These are phyloP conservation scores for Branchellion lobata DNA, from an alignment of 2,888 invertebrate species.

Conservation along the genomic window DNA sequence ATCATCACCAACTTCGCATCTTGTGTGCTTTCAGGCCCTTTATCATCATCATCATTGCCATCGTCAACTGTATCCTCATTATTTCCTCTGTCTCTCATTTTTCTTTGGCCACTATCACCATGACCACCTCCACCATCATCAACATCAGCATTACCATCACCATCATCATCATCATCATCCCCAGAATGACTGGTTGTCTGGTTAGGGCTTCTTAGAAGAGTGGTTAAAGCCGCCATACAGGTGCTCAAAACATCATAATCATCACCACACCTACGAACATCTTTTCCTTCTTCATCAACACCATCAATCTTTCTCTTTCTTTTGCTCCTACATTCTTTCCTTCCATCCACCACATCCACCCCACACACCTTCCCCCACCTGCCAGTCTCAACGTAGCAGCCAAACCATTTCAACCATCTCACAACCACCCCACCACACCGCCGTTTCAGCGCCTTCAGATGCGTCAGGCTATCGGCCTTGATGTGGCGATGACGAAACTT, in stretches of 20 bases:
- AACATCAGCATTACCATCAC: not conserved
- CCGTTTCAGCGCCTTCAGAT: not conserved
- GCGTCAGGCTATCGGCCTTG: not conserved
- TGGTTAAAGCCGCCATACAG: not conserved
- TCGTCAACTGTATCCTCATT: not conserved
- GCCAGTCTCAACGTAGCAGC: no score
- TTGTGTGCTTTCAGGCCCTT: not conserved
- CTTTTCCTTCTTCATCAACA: not conserved
- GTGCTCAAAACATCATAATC: no score
- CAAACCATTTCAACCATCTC: no score
- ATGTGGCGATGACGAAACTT: no score
- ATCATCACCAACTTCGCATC: constrained; percentile 11
- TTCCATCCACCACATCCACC: not conserved
- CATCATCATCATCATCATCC: not conserved
- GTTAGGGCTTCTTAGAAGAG: not conserved
- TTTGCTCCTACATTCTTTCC: not conserved
- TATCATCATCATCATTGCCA: constrained; percentile 11
- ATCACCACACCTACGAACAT: not conserved
- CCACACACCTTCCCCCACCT: no score
- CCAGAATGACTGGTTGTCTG: not conserved
- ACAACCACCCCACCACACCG: no score
- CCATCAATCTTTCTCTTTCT: constrained; percentile 4
- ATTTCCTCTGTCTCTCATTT: not conserved
- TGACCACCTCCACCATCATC: not conserved
- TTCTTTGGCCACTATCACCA: not conserved